Percentiles rank a stretch among this genome's conserved stretches.
Evolutionary conservation across 2,113 vertebrate genomes (phyloP).

Genomic region (Australoheros scitulus): DNA sequence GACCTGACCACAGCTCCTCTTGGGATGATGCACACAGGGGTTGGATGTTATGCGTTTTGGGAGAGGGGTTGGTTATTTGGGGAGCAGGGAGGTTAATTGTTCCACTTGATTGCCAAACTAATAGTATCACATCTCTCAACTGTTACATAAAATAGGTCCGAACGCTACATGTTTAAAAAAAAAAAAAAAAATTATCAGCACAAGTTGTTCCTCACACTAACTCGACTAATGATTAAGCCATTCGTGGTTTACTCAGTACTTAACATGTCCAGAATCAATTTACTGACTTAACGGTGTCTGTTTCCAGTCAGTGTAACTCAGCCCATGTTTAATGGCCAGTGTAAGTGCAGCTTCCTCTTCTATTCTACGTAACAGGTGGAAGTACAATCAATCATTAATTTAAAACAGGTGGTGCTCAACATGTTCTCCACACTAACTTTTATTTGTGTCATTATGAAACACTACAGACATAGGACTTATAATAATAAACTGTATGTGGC

Average conservation of each 20-base stretch:
- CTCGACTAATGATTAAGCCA: conserved; percentile 55
- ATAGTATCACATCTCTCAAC: conserved; percentile 43
- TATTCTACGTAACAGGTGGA: neutral
- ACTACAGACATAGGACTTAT: neutral
- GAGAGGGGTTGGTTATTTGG: neutral
- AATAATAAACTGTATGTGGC: conserved; percentile 17
- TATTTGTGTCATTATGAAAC: conserved; percentile 13
- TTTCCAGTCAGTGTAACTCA: conserved; percentile 17
- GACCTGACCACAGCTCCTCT: conserved; percentile 34
- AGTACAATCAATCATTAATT: conserved; percentile 25
- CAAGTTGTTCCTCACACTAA: conserved; percentile 34
- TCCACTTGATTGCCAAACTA: conserved; percentile 57
- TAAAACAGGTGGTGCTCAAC: conserved; percentile 40
- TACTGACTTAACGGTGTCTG: neutral
- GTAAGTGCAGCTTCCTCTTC: conserved; percentile 20
- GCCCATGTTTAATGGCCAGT: conserved; percentile 3
- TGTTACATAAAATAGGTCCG: conserved; percentile 53
- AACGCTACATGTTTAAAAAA: conserved; percentile 20
- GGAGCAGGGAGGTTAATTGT: neutral
- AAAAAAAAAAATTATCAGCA: neutral
- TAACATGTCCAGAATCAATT: conserved; percentile 8
- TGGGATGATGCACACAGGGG: conserved; percentile 16
- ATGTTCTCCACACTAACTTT: conserved; percentile 1
- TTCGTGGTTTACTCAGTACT: conserved; percentile 25
- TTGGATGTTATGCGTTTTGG: conserved; percentile 6